These are phyloP conservation scores for Lycia hirtaria DNA, from an alignment of 2,888 invertebrate genomes.

Conservation along the genomic window DNA sequence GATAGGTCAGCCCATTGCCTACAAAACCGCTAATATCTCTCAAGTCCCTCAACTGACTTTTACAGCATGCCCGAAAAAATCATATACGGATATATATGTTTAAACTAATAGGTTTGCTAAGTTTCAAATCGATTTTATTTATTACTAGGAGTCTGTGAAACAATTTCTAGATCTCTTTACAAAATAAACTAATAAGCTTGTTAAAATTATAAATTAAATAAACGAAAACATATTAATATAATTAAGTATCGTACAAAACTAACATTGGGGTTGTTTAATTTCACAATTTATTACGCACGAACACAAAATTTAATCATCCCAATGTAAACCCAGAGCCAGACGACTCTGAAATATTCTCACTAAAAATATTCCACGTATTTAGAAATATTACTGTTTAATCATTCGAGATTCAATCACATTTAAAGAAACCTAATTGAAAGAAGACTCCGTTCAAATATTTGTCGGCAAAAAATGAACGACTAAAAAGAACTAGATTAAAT, in stretches of 20 bases:
- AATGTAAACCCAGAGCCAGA: neutral
- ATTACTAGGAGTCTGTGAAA: no score
- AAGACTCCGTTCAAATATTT: constrained; percentile 37
- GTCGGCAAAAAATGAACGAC: constrained; percentile 31
- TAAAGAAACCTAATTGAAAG: constrained; percentile 33
- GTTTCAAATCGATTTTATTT: no score
- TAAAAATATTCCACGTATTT: neutral
- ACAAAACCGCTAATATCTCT: no score
- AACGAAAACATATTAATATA: no score
- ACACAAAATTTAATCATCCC: neutral
- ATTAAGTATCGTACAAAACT: no score
- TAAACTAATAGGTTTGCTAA: no score
- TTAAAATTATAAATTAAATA: neutral
- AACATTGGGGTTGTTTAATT: neutral
- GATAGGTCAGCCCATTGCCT: no score
- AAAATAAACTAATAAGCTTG: no score
- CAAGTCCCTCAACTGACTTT: no score
- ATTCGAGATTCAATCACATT: constrained; percentile 10
- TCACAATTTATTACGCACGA: neutral
- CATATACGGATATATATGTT: no score
- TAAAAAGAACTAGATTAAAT: constrained; percentile 27
- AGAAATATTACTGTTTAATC: constrained; percentile 9
- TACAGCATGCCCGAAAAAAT: no score
- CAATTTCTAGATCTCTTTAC: no score
- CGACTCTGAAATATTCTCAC: neutral